These are phyloP conservation scores for Macrophya alboannulata DNA, from an alignment of 2,888 invertebrate species.

Conservation along the genomic window DNA sequence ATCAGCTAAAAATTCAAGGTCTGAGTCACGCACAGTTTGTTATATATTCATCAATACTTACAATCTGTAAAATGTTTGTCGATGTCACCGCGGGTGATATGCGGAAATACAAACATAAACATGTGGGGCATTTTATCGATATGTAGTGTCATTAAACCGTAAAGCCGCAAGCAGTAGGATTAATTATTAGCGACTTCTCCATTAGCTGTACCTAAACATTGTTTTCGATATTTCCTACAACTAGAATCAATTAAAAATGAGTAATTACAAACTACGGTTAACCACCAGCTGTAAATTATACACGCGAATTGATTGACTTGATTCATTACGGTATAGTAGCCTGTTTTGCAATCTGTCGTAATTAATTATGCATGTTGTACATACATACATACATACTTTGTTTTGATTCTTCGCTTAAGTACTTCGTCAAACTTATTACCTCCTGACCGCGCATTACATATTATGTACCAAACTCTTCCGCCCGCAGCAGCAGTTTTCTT, in stretches of 20 bases:
- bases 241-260: background rate
- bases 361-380: background rate
- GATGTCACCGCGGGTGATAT: background rate
- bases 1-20: background rate
- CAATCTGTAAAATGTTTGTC: background rate
- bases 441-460: too few species aligned
- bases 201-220: background rate
- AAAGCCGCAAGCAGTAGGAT: background rate
- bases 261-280: background rate
- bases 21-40: background rate
- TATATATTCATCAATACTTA: background rate
- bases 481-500: background rate
- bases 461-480: background rate
- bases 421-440: background rate
- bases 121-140: background rate
- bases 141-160: background rate
- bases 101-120: background rate
- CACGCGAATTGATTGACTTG: background rate
- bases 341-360: background rate
- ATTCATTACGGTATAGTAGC: background rate
- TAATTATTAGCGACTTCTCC: background rate
- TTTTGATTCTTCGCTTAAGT: background rate
- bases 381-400: background rate
- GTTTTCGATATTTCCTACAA: background rate
- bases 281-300: background rate